Conservation (phyloP, 2,888 invertebrate species). For the Lasioglossum pauxillum region DNA sequence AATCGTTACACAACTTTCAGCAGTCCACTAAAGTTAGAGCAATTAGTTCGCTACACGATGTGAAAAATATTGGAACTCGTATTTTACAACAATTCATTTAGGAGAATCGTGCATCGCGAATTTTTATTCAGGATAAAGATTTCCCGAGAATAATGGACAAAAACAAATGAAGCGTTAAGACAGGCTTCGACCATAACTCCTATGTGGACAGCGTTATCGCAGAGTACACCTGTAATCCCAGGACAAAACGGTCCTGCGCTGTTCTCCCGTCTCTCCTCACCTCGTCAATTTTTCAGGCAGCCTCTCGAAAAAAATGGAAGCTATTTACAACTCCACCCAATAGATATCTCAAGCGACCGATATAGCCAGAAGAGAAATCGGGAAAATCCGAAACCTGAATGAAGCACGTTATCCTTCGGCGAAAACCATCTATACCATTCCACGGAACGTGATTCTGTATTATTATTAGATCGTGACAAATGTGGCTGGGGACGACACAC, state of each 20-base stretch:
- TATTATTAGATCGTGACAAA: background rate
- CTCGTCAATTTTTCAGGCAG: background rate
- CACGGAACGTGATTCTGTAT: background rate
- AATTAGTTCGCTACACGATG: too few relatives aligned
- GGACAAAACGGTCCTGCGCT: conserved; percentile 2
- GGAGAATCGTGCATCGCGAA: background rate
- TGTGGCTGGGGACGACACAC: too few relatives aligned
- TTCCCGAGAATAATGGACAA: background rate
- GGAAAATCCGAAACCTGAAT: background rate
- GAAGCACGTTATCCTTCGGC: background rate
- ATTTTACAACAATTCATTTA: too few relatives aligned
- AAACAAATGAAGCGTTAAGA: background rate
- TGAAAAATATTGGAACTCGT: too few relatives aligned
- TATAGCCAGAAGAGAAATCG: background rate
- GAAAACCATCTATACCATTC: background rate
- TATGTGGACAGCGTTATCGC: background rate
- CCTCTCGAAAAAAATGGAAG: conserved; percentile 3
- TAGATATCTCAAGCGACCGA: conserved; percentile 6
- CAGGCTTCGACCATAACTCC: background rate
- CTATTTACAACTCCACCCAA: background rate
- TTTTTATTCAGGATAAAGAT: background rate
- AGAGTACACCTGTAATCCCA: background rate
- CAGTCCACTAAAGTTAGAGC: too few relatives aligned
- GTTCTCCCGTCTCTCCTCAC: background rate
- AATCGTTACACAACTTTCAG: too few relatives aligned